Base-by-base conservation (phyloP, 2,888 invertebrate species). In the Electrophaes corylata region DNA sequence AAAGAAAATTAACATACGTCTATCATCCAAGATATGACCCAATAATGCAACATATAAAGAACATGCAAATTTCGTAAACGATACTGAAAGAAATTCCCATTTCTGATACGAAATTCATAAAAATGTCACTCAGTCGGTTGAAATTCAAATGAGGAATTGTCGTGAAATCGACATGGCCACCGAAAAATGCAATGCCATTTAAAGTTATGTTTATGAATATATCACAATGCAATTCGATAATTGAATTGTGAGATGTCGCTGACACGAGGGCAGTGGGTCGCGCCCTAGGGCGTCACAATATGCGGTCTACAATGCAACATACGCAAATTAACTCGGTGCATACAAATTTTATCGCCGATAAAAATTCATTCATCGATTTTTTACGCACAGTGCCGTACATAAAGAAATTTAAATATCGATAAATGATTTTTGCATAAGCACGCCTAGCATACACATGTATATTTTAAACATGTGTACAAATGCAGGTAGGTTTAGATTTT, bases 391-490 rank as follows among this genome's bases (percentile, higher is more conserved):
- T 81, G 88, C 84, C 83, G 66, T 64, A 70, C 66, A 82, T 79
- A 83, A 87, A 83, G 77, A 79, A 83, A 80, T 83, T 88, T 86
- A 86, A 89, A 88, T 79, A 79, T 78, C 81, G 78, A 85, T 87
- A 90, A 91, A 90, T 85, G 88, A 86, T 87, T 91, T 91, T 91
- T 89, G 84, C 91, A 91, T 91, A 90, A 74, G 74, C 59, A 69
- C 65, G 51, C 61, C 62, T 59, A 49, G 65, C 62, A 75, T 78
- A 74, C 75, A 71, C 72, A 84, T 87, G 84, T 76, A 79, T 72
- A 82, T 86, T 84, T 80, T 62, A 75, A 81, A 87, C 87, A 87
- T 84, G 88, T 87, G 84, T 79, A 78, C 57, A 56, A 74, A 80
- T 71, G 76, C 84, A 84, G 84, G 84, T 84, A 83, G 72, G 72